These are phyloP conservation scores for cattle (Bos taurus) DNA, from an alignment of 2,113 vertebrate genomes.

Conservation along the genomic window ARS-UCD2.0 NC_037351.1:55343001-55343500, in stretches of 20 bases:
- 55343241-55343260: background rate
- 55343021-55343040: accelerated
- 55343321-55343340: background rate
- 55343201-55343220: background rate
- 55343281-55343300: background rate
- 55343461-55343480: background rate
- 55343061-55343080: background rate
- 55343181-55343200: accelerated
- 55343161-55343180: background rate
- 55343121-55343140: background rate
- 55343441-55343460: background rate
- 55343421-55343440: background rate
- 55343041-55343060: background rate
- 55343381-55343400: background rate
- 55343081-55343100: background rate
- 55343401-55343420: background rate
- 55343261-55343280: accelerated
- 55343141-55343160: background rate
- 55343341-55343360: background rate
- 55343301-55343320: background rate
- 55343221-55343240: background rate
- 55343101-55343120: background rate
- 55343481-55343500: background rate
- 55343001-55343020: background rate
- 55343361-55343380: background rate